Evolutionary conservation across 2,888 invertebrate species (phyloP), one percentile per base, ranked within the genome.

Genomic region (Nemotelus pantherinus): DNA sequence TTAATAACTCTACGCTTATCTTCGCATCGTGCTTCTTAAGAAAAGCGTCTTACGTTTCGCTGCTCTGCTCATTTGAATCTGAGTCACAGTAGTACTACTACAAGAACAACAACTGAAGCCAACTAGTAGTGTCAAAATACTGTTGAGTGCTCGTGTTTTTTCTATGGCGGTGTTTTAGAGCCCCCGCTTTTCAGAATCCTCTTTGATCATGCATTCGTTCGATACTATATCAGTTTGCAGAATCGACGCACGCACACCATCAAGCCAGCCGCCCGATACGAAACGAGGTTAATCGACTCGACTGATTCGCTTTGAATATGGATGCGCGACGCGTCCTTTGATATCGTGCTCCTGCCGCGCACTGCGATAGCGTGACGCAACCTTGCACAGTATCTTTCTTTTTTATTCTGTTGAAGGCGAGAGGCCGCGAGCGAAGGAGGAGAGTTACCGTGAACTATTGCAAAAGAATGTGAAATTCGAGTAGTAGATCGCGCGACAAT

Each of bases 201-300:
- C 65, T 65, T 65, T 65, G 65, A 4, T 25, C 44, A 47, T 65
- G 65, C 65, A 47, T 65, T 47, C 65, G 65, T 25, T 25, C 25
- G 25, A 25, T 25, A 25, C 25, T 1, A 25, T 44, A 43, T 63
- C 63, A 43, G 65, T 65, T 45, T 47, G 25, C 65, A 65, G 47
- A 7, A 65, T 25, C 65, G 47, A 53, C 65, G 10, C 45, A 65
- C 65, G 6, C 65, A n/a, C 58, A 65, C 68, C 10, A 6, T 7
- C 41, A 41, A 48, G 50, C 48, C 9, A 48, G 47, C 45, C 44
- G 68, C 25, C 6, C 68, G 39, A 39, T 9, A 4, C 7, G 25
- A 50, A 68, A 68, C 53, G 68, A 68, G 68, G 68, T 68, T 68
- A 68, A 50, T 6, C 68, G 6, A 39, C 53, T 25, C 50, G 68